These are phyloP conservation scores for Heliconius charithonia DNA, from an alignment of 2,888 invertebrate species.

Conservation along the genomic window DNA sequence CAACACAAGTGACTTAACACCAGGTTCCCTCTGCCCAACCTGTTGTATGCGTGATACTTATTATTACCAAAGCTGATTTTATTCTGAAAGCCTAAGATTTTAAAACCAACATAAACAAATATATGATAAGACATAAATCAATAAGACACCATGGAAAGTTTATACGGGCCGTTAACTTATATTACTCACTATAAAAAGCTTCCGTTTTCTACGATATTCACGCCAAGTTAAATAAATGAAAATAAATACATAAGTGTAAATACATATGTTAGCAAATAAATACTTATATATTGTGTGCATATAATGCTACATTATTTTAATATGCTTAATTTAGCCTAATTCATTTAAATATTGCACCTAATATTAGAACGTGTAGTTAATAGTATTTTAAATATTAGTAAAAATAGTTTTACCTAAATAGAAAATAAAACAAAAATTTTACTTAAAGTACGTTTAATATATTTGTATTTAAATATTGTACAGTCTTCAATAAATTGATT, in stretches of 20 bases:
- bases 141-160: constrained; percentile 54
- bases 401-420: neutral
- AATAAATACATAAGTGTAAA: constrained; percentile 6
- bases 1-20: too few species aligned
- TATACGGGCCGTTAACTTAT: constrained; percentile 72
- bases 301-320: neutral
- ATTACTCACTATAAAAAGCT: constrained; percentile 70
- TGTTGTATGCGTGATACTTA: too few species aligned
- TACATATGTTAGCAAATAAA: neutral
- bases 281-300: neutral
- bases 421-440: neutral
- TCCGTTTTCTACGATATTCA: constrained; percentile 59
- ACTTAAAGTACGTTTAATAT: neutral
- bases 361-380: neutral
- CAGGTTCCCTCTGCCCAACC: too few species aligned
- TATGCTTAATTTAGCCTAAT: neutral
- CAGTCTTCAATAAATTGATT: neutral
- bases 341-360: neutral
- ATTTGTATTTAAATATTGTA: neutral
- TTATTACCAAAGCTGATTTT: too few species aligned
- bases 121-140: constrained; percentile 37
- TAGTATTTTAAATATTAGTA: neutral
- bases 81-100: neutral
- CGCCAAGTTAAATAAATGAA: constrained; percentile 41
- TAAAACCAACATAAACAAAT: constrained; percentile 30